Evolutionary conservation across 2,888 invertebrate species (phyloP).

Genomic region (Plemyria rubiginata): DNA sequence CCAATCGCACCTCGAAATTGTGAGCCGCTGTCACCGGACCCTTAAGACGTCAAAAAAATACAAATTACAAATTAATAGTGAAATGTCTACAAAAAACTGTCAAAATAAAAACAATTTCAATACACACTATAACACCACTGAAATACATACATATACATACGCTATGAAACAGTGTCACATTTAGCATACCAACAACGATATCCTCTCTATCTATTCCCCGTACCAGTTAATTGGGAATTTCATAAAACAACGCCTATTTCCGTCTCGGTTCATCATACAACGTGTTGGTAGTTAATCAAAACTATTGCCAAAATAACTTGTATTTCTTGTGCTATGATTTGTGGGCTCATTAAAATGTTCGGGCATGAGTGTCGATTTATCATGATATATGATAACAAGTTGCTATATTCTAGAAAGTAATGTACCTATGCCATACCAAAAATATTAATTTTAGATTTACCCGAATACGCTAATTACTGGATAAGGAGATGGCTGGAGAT

Average conservation of each 20-base stretch:
- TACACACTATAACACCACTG: too few species aligned
- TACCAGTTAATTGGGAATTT: slow-evolving; percentile 49
- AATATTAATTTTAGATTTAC: too few species aligned
- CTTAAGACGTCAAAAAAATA: too few species aligned
- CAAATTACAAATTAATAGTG: too few species aligned
- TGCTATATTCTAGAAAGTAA: background rate
- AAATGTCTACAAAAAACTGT: too few species aligned
- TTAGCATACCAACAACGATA: background rate
- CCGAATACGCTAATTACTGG: too few species aligned
- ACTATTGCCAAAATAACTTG: slow-evolving; percentile 80
- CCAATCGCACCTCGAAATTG: too few species aligned
- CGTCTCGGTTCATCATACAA: slow-evolving; percentile 73
- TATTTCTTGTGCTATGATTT: slow-evolving; percentile 71
- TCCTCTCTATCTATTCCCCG: slow-evolving; percentile 19
- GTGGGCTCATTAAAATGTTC: slow-evolving; percentile 69
- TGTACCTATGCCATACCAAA: too few species aligned
- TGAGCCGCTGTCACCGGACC: too few species aligned
- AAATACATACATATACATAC: too few species aligned
- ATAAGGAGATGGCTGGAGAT: too few species aligned
- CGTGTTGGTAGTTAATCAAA: slow-evolving; percentile 62
- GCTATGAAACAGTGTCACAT: background rate
- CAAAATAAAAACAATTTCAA: too few species aligned
- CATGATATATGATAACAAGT: slow-evolving; percentile 38
- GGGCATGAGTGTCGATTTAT: slow-evolving; percentile 51
- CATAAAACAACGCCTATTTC: slow-evolving; percentile 74